Evolutionary conservation across 2,797 vertebrate species (phyloP), one percentile per base, ranked within the genome.

Genomic region (Avahi laniger): DNA sequence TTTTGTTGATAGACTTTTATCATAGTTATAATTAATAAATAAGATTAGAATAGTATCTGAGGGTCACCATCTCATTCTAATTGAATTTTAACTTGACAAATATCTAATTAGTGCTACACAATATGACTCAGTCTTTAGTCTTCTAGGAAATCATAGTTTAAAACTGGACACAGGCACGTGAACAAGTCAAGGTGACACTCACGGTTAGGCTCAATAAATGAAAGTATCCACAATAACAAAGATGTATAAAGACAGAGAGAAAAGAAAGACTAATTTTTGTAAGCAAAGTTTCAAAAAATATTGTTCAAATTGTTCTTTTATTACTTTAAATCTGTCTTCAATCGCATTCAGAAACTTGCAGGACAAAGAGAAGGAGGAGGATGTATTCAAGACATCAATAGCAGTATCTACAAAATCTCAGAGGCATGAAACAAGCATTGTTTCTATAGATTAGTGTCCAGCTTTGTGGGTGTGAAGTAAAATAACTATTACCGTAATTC

Each of bases 401-500:
- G 52, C 10, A 38, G 2, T 13, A 57, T 8, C 20, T 41, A 38
- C 24, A 57, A 72, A 43, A 28, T 22, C 8, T 61, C 73, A 89
- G 0, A 35, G 26, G 1, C 12, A 7, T 12, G 8, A 38, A 57
- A 18, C 0, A 22, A 52, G 24, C 28, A 15, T 8, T 14, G 24
- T 28, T 75, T 38, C 30, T 7, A 11, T 14, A 4, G 1, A 14
- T 7, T 28, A 33, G 9, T 14, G 4, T n/a, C 63, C 20, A 48
- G 3, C 0, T 1, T 33, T 30, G n/a, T 61, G 7, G 2, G 14
- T 6, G 4, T 33, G 50, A 61, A 48, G 41, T 18, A 26, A 61
- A 70, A 73, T 48, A 43, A 75, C 1, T 0, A 26, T 18, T 12
- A 82, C 18, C 41, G 57, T 80, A 69, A 22, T 24, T 90, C 30